These are phyloP conservation scores for Hyperoplus lanceolatus DNA, from an alignment of 2,797 vertebrate genomes.

Conservation along the genomic window DNA sequence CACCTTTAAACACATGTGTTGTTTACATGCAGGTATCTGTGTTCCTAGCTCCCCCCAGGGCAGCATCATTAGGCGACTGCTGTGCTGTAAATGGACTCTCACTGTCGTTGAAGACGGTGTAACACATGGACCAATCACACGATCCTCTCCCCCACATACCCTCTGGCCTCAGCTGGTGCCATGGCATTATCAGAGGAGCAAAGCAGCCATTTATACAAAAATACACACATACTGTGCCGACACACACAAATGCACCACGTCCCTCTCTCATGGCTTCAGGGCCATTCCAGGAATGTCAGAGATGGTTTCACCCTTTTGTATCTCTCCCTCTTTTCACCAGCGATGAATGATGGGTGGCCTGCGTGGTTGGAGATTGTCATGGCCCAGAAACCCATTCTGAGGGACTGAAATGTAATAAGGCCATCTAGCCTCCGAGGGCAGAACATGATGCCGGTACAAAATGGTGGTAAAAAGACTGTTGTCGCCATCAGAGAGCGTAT, in stretches of 20 bases:
- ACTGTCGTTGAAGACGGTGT: conserved; percentile 85
- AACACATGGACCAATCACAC: conserved; percentile 82
- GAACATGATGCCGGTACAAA: conserved; percentile 57
- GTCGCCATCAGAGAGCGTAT: conserved; percentile 42
- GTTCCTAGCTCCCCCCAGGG: conserved; percentile 36
- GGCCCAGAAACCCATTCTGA: conserved; percentile 75
- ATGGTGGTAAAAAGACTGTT: conserved; percentile 52
- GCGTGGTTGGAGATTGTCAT: conserved; percentile 76
- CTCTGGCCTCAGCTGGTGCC: conserved; percentile 66
- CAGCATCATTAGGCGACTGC: conserved; percentile 50
- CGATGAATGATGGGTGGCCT: conserved; percentile 79
- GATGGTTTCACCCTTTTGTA: conserved; percentile 87
- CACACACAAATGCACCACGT: conserved; percentile 56
- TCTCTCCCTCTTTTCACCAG: conserved; percentile 81
- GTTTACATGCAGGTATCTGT: conserved; percentile 53
- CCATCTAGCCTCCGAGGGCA: conserved; percentile 69
- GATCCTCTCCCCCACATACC: conserved; percentile 72
- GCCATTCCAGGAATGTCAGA: conserved; percentile 90
- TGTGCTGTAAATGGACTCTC: conserved; percentile 85
- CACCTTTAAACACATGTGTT: conserved; percentile 25
- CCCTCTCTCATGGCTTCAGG: conserved; percentile 84
- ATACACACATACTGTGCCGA: conserved; percentile 45
- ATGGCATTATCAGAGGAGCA: conserved; percentile 69
- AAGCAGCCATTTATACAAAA: conserved; percentile 69
- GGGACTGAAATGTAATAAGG: conserved; percentile 77